A percentile compares a stretch with the other conserved stretches of the same genome.
Evolutionary conservation across 2,113 vertebrate species (phyloP).

Genomic region (Albula goreensis): DNA sequence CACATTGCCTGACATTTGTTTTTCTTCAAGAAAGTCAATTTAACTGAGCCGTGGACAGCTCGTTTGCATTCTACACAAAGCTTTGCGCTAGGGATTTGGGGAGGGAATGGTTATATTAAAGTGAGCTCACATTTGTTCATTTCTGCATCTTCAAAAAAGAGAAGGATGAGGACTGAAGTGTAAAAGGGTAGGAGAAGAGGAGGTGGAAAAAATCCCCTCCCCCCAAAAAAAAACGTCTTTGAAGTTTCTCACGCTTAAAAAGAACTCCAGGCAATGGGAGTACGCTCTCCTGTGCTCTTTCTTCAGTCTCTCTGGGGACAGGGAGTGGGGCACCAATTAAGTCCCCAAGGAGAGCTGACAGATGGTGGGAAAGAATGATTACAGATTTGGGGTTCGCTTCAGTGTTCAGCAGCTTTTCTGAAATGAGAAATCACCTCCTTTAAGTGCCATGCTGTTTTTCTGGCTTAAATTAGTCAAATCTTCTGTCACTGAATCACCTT

Average conservation of each 20-base stretch:
- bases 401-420: background rate
- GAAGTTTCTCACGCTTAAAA: slow-evolving; percentile 23
- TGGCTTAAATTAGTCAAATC: background rate
- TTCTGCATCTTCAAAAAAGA: background rate
- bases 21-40: background rate
- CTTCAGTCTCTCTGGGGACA: slow-evolving; percentile 13
- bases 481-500: background rate
- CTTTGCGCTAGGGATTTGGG: background rate
- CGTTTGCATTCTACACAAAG: background rate
- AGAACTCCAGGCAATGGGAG: background rate
- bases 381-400: slow-evolving; percentile 44
- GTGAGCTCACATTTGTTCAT: background rate
- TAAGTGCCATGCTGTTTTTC: background rate
- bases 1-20: background rate
- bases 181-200: background rate
- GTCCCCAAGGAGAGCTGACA: slow-evolving; percentile 40
- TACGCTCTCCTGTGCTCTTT: background rate
- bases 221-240: slow-evolving; percentile 10
- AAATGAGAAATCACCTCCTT: background rate
- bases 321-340: slow-evolving; percentile 24
- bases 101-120: background rate
- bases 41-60: background rate
- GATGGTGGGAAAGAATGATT: slow-evolving; percentile 36
- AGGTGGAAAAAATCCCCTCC: too few species aligned
- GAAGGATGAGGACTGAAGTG: too few species aligned